These are phyloP conservation scores for Drosophila nannoptera DNA, from an alignment of 1,140 invertebrate genomes.

Conservation along the genomic window DNA sequence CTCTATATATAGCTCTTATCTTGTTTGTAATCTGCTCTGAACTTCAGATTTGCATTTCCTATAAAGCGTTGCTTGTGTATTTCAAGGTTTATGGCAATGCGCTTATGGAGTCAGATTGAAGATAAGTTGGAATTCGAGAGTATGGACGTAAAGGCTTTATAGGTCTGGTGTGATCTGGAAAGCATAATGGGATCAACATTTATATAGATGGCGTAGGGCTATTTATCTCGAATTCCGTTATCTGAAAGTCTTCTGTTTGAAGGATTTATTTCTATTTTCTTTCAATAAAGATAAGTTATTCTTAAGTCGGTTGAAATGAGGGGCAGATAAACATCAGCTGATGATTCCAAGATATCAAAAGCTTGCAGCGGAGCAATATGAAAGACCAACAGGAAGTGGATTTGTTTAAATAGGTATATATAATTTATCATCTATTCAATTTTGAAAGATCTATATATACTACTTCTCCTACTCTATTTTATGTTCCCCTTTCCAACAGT, in stretches of 20 bases:
- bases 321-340: too few relatives aligned
- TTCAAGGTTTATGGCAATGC: conserved; percentile 13
- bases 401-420: not conserved
- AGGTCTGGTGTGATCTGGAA: not conserved
- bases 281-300: too few relatives aligned
- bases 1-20: conserved; percentile 3
- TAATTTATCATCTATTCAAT: too few relatives aligned
- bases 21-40: conserved; percentile 24
- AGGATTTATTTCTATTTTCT: too few relatives aligned
- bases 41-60: conserved; percentile 27
- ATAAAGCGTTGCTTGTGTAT: conserved; percentile 4
- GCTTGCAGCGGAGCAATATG: too few relatives aligned
- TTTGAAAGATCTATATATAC: too few relatives aligned
- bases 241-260: too few relatives aligned
- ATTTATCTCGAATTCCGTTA: too few relatives aligned
- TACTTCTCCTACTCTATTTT: too few relatives aligned
- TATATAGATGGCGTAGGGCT: too few relatives aligned
- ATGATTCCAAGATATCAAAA: too few relatives aligned
- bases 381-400: not conserved
- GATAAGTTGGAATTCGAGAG: conserved; percentile 14
- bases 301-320: too few relatives aligned
- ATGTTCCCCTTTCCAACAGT: not conserved
- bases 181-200: not conserved
- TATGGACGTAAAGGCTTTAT: not conserved
- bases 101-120: conserved; percentile 3